A percentile compares a stretch with the other conserved stretches of the same genome.
phyloP scores from a whole-genome alignment of 2,113 vertebrate genomes.

The Passer domesticus region DNA sequence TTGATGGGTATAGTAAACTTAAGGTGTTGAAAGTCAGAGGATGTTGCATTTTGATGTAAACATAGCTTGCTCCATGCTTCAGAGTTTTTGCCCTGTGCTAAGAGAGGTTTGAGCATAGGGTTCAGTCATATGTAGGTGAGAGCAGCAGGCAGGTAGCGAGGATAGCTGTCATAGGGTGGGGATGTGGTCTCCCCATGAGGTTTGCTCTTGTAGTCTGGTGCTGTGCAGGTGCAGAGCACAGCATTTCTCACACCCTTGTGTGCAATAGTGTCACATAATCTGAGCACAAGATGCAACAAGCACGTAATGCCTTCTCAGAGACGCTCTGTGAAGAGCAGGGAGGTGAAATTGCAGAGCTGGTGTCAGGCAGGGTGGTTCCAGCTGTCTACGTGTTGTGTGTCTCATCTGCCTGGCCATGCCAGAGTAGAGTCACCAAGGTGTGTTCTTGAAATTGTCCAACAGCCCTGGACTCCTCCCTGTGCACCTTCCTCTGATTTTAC shows the following conservation, averaged over 20 bases:
- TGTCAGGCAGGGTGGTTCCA: background rate
- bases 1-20: fast-evolving
- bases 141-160: background rate
- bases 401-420: background rate
- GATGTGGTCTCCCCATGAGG: background rate
- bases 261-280: fast-evolving
- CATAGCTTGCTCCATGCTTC: background rate
- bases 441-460: background rate
- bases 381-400: background rate
- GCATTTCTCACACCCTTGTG: background rate
- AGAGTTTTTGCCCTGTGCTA: background rate
- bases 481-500: background rate
- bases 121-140: background rate
- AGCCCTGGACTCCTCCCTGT: background rate
- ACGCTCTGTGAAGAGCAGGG: background rate
- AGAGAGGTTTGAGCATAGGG: background rate
- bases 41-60: background rate
- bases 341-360: background rate
- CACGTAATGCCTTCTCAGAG: background rate
- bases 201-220: background rate
- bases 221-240: background rate
- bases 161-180: fast-evolving
- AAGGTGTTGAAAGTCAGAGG: fast-evolving
- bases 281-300: background rate
- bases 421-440: background rate